Base-by-base conservation (phyloP, 2,888 invertebrate genomes). In the Sinhomidia bicolor region DNA sequence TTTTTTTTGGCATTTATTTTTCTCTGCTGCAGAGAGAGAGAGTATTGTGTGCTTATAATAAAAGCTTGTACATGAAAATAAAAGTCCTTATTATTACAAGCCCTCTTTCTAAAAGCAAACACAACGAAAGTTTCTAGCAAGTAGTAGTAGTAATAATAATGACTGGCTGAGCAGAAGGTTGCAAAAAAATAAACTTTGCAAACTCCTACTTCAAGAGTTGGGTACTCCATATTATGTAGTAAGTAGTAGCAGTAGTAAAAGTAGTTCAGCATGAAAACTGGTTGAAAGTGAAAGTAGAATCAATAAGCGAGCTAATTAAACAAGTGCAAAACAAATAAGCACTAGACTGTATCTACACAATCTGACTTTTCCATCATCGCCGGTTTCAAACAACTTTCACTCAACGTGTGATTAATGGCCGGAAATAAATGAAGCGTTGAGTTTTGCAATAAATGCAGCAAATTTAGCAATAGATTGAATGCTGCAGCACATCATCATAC, bases 271-370 rank as follows among this genome's bases (percentile, higher is more conserved):
- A 26, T 68, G 20, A 41, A 68, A 5, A 5, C 60, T 62, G 12
- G 26, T 26, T 29, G n/a, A 68, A 68, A 68, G 68, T 17, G 68
- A 68, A 68, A 68, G 36, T 17, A 41, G 32, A 36, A 68, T 60
- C 68, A 36, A 68, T 36, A 36, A 6, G 36, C 7, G 26, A 60
- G 60, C 26, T 68, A 68, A 68, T 68, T 17, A 36, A 36, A 10
- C 36, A 68, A 36, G n/a, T 14, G 17, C 36, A 36, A 32, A 29
- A 10, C 44, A 5, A 47, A 12, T 12, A 47, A 47, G 4, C 36
- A 54, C 3, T 60, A 26, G 26, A 60, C 1, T 10, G 14, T 26
- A 6, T 26, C 26, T 17, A 6, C 23, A 26, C 17, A 12, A 32
- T 36, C 68, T 20, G 9, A 17, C 68, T 68, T 36, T 41, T 32